Evolutionary conservation across 2,888 invertebrate species (phyloP), one percentile per base, ranked within the genome.

Genomic region (Hemithea aestivaria): DNA sequence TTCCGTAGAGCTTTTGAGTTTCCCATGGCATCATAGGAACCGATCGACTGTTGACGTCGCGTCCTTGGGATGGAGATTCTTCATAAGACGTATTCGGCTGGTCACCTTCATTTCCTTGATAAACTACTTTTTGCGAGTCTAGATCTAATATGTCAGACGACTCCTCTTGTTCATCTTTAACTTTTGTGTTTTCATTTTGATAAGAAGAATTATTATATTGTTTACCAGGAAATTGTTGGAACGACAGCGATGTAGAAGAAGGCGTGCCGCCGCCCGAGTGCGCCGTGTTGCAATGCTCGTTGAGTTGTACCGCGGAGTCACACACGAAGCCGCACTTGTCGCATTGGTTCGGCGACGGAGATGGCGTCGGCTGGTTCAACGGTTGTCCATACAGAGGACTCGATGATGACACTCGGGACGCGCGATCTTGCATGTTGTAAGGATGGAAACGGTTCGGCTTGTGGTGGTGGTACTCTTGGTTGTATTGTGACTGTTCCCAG

Each of bases 111-210:
- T 89, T 89, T 39, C 91, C 91, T 51, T 90, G 89, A 59, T 91
- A 93, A 1, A 96, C 95, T 49, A 96, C 95, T 81, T 96, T 96
- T 66, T 96, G 96, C 1, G 95, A 96, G 69, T 96, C 96, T 45
- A 96, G 82, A 70, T 96, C 96, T 36, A 96, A 87, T 50, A 96
- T 93, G 62, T 96, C 96, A 7, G 93, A 92, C 29, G 92, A 92
- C 41, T 92, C 91, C 60, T 93, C 92, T 31, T 90, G 90, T 61
- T 92, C 92, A 58, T 90, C 89, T 61, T 91, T 92, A 1, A 89
- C 56, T 47, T 90, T 89, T 1, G 71, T 40, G 43, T 72, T 87
- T 27, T 89, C 87, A 53, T 75, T 80, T 53, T 83, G 83, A 57
- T 82, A 88, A 36, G 74, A 73, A 1, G 83, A 49, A 60, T 73